These are phyloP conservation scores for Zhuqinia jingwanae DNA, from an alignment of 2,888 invertebrate genomes.

Conservation along the genomic window DNA sequence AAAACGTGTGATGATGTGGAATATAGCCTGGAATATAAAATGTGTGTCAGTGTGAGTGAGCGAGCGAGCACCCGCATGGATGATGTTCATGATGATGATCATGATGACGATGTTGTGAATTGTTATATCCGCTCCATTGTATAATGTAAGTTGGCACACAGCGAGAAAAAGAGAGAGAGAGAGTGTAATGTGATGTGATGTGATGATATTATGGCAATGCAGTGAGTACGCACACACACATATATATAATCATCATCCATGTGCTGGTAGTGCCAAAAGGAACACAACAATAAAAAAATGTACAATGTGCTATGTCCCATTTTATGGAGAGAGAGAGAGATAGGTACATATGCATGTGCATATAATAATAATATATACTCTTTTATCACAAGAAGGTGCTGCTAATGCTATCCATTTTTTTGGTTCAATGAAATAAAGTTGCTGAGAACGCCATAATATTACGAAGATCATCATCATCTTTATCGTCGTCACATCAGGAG, in stretches of 20 bases:
- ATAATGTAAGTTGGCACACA: too few species aligned
- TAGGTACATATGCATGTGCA: too few species aligned
- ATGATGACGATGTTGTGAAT: too few species aligned
- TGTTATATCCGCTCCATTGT: too few species aligned
- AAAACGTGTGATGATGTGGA: too few species aligned
- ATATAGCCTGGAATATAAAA: too few species aligned
- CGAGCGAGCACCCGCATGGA: too few species aligned
- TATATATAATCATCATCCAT: conserved; percentile 13
- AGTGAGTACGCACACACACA: conserved; percentile 8
- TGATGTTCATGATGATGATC: conserved; percentile 18
- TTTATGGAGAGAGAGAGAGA: conserved; percentile 19
- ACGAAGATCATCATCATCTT: conserved; percentile 13
- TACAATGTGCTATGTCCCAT: conserved; percentile 9
- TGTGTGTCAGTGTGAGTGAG: conserved; percentile 40
- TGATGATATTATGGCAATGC: not conserved
- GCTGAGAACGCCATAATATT: not conserved
- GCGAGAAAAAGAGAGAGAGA: too few species aligned
- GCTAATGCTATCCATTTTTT: conserved; percentile 2
- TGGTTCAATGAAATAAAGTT: not conserved
- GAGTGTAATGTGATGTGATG: not conserved
- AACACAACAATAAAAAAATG: conserved; percentile 33
- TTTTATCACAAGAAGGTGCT: not conserved
- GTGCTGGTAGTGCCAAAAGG: conserved; percentile 11
- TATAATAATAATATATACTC: too few species aligned
- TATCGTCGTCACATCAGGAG: not conserved